Evolutionary conservation across 92 coral and sea anemone species (phyloP), one percentile per base, ranked within the genome.

Genomic region (Scolanthus callimorphus): DNA sequence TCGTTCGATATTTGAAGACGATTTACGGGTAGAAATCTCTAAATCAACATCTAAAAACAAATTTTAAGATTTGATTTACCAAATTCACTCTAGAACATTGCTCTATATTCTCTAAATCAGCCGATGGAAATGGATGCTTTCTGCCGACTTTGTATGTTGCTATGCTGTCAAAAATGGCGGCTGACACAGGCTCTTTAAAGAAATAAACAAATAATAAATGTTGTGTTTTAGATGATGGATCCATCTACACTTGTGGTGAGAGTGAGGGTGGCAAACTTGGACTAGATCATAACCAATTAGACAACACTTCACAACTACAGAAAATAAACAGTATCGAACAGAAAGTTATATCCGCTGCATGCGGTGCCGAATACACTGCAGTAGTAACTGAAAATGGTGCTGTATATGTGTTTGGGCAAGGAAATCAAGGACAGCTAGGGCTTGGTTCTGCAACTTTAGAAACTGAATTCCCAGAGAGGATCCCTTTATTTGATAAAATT

Each of bases 181-280:
- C n/a, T n/a, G n/a, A n/a, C n/a, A n/a, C n/a, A n/a, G n/a, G n/a
- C n/a, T n/a, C n/a, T n/a, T n/a, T n/a, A n/a, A n/a, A n/a, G n/a
- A n/a, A n/a, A n/a, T n/a, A n/a, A n/a, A n/a, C n/a, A n/a, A n/a
- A n/a, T n/a, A n/a, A n/a, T n/a, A n/a, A n/a, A n/a, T n/a, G n/a
- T n/a, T n/a, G n/a, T n/a, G n/a, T n/a, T n/a, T n/a, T 55, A 92
- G 98, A 84, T 52, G 80, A 83, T 54, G 96, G 98, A 8, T 72
- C 90, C 39, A 72, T 92, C 34, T 83, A 70, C 46, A 92, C 82
- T 6, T 92, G 90, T 63, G 98, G 98, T 31, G 96, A 88, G 57
- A 77, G 49, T 34, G 96, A 89, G 22, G 82, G 82, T 12, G 98
- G 98, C 19, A 88, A 92, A 59, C 92, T 92, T 25, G 98, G 98